Evolutionary conservation across 2,888 invertebrate genomes (phyloP).

Genomic region (Ramazzottius varieornatus): DNA sequence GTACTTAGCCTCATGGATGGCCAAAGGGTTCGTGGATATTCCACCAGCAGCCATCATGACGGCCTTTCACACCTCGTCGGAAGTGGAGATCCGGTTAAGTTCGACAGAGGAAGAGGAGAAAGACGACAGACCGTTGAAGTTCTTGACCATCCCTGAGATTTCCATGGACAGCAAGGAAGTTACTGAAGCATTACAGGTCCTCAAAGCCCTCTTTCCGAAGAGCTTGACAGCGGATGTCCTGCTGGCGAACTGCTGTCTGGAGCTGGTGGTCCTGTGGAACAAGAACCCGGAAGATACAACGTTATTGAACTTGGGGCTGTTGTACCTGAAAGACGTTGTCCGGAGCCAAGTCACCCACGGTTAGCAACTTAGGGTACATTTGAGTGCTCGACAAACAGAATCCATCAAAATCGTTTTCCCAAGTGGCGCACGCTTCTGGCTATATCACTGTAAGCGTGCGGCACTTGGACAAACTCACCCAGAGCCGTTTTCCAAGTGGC

Average conservation of each 20-base stretch:
- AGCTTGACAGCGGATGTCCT: slow-evolving; percentile 51
- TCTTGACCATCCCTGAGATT: background rate
- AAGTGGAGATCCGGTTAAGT: background rate
- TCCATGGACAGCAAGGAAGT: background rate
- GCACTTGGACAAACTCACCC: too few relatives aligned
- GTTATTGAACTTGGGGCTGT: background rate
- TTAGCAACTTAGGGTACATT: background rate
- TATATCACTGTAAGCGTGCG: too few relatives aligned
- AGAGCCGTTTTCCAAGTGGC: too few relatives aligned
- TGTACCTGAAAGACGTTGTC: background rate
- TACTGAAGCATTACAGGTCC: slow-evolving; percentile 13
- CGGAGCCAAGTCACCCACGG: background rate
- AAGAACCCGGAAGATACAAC: slow-evolving; percentile 30
- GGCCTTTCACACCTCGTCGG: background rate
- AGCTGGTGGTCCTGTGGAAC: slow-evolving; percentile 62
- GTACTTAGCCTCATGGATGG: background rate
- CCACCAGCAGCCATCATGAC: background rate
- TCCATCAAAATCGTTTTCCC: too few relatives aligned
- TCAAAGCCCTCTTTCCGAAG: slow-evolving; percentile 45
- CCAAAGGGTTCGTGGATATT: background rate
- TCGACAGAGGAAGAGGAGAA: background rate
- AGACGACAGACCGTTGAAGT: background rate
- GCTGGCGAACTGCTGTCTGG: slow-evolving; percentile 66
- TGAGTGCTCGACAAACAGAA: background rate
- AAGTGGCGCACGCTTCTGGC: too few relatives aligned